A percentile compares a stretch with the other conserved stretches of the same genome.
Conservation (phyloP, 2,888 invertebrate species). For the Hirtodrosophila alboralis region DNA sequence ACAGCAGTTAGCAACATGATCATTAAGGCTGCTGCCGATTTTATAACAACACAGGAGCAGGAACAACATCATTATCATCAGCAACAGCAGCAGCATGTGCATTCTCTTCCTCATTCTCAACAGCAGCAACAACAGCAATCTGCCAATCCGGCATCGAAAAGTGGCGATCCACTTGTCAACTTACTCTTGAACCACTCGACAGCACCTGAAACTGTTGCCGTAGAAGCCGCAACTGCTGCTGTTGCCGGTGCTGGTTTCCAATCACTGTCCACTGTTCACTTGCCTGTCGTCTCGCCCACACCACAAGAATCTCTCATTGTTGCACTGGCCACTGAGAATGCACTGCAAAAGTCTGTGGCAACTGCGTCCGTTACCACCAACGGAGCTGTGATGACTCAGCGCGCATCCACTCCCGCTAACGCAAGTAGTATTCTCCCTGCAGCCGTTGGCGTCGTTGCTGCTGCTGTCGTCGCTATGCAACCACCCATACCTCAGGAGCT, state of each 20-base stretch:
- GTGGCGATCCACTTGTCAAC: conserved; percentile 76
- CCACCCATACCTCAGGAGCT: conserved; percentile 89
- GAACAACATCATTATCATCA: conserved; percentile 85
- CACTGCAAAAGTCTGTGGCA: conserved; percentile 81
- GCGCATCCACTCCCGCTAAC: conserved; percentile 68
- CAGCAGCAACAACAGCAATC: conserved; percentile 65
- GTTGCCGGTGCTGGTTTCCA: conserved; percentile 46
- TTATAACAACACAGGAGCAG: conserved; percentile 87
- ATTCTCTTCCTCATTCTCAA: conserved; percentile 75
- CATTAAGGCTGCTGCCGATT: conserved; percentile 89
- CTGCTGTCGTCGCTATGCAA: conserved; percentile 82
- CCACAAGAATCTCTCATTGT: conserved; percentile 84
- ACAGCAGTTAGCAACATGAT: conserved; percentile 88
- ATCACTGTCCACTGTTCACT: conserved; percentile 43
- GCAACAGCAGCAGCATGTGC: conserved; percentile 72
- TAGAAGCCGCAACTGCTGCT: conserved; percentile 52
- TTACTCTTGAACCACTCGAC: conserved; percentile 76
- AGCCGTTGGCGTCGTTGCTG: conserved; percentile 69
- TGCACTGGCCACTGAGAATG: conserved; percentile 82
- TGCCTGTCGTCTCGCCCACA: conserved; percentile 70
- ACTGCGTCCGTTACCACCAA: conserved; percentile 81
- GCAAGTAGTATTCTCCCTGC: conserved; percentile 68
- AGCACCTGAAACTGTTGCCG: conserved; percentile 65
- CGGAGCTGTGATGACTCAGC: conserved; percentile 79
- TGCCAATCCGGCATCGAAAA: conserved; percentile 43